These are phyloP conservation scores for Protophormia terraenovae DNA, from an alignment of 2,888 invertebrate genomes.

Conservation along the genomic window DNA sequence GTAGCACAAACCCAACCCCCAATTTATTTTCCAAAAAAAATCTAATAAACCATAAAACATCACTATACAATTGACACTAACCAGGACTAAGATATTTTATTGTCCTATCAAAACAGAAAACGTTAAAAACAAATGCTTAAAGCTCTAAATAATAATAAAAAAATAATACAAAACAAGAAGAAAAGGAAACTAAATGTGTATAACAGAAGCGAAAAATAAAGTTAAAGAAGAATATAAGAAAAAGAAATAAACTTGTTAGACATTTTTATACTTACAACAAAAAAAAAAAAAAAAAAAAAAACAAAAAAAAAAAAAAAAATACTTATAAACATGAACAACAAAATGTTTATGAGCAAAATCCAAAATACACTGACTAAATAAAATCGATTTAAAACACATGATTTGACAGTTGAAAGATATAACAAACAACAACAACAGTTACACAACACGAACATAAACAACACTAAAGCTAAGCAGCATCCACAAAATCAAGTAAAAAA, in stretches of 20 bases:
- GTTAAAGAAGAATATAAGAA: background rate
- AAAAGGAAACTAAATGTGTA: constrained; percentile 6
- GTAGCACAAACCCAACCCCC: background rate
- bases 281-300: background rate
- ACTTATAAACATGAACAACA: too few species aligned
- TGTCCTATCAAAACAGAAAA: background rate
- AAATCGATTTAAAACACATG: constrained; percentile 66
- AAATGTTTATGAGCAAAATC: constrained; percentile 35
- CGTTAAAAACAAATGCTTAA: background rate
- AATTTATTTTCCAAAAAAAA: background rate
- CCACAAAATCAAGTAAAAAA: constrained; percentile 3
- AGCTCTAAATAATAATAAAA: constrained; percentile 6
- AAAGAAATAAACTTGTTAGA: background rate
- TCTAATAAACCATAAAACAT: constrained; percentile 9
- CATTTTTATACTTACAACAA: background rate
- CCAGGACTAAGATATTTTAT: constrained; percentile 39
- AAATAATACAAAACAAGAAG: background rate
- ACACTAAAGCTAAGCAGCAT: background rate
- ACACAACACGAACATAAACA: background rate
- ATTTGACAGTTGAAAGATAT: constrained; percentile 61
- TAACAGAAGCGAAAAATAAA: background rate
- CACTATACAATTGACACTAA: constrained; percentile 53
- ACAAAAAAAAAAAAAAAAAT: background rate
- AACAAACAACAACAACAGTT: too few species aligned
- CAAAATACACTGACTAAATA: constrained; percentile 22